phyloP scores from a whole-genome alignment of 2,888 invertebrate genomes.

The Agrotis segetum region DNA sequence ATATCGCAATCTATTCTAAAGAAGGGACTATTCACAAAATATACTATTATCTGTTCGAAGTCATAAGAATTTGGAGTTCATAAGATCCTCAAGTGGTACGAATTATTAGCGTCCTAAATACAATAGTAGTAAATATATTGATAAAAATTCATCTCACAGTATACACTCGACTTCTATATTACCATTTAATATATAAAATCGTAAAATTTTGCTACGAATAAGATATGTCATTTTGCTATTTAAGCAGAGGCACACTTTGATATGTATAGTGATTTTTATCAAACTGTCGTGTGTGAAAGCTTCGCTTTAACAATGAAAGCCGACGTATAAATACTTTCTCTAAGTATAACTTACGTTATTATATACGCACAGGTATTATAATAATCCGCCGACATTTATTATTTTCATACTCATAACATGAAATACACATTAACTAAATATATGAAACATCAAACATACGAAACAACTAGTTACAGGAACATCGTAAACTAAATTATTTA shows the following conservation, averaged over 20 bases:
- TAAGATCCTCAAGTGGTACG: slow-evolving; percentile 89
- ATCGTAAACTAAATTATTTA: slow-evolving; percentile 77
- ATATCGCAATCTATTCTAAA: slow-evolving; percentile 80
- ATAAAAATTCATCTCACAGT: slow-evolving; percentile 87
- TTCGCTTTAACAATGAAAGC: slow-evolving; percentile 87
- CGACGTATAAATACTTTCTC: slow-evolving; percentile 70
- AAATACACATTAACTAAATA: slow-evolving; percentile 71
- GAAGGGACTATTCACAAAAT: slow-evolving; percentile 88
- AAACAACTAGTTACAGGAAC: slow-evolving; percentile 82
- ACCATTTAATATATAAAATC: slow-evolving; percentile 83
- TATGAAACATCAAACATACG: slow-evolving; percentile 71
- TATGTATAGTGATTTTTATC: slow-evolving; percentile 85
- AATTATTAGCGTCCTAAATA: slow-evolving; percentile 86
- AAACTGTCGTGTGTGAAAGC: slow-evolving; percentile 80
- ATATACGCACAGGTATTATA: slow-evolving; percentile 72
- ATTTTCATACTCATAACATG: slow-evolving; percentile 62
- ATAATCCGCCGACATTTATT: slow-evolving; percentile 62
- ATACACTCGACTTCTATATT: slow-evolving; percentile 82
- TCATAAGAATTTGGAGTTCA: slow-evolving; percentile 90
- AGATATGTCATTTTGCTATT: slow-evolving; percentile 89
- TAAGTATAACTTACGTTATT: slow-evolving; percentile 65
- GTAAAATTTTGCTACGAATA: slow-evolving; percentile 86
- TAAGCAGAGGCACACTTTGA: slow-evolving; percentile 90
- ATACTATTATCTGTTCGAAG: slow-evolving; percentile 86
- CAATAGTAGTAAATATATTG: slow-evolving; percentile 85